Evolutionary conservation across 2,888 invertebrate genomes (phyloP).

Genomic region (Chaetogeoica ovagalla): DNA sequence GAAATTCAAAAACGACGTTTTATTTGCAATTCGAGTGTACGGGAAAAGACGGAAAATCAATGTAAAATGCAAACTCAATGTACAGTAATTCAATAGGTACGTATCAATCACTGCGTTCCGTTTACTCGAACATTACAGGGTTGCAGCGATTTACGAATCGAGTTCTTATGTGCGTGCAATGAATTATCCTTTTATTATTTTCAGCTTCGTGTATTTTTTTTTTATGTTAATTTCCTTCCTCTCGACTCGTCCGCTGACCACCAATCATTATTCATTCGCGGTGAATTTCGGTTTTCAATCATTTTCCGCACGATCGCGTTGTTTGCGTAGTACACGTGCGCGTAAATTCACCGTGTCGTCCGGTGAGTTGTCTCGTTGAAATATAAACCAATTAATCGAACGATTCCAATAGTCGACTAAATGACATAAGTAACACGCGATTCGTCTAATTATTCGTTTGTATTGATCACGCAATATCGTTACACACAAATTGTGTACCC

Average conservation of each 20-base stretch:
- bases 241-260: not conserved
- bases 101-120: too few relatives aligned
- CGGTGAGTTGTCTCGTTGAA: constrained; percentile 34
- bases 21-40: too few relatives aligned
- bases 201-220: not conserved
- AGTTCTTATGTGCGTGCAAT: too few relatives aligned
- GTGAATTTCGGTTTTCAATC: constrained; percentile 40
- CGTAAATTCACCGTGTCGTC: constrained; percentile 24
- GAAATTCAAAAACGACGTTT: too few relatives aligned
- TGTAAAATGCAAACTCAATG: too few relatives aligned
- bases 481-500: too few relatives aligned
- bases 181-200: too few relatives aligned
- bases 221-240: not conserved
- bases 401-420: not conserved
- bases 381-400: constrained; percentile 49
- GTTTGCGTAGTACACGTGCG: constrained; percentile 11
- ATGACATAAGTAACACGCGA: constrained; percentile 37
- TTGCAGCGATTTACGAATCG: too few relatives aligned
- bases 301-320: not conserved
- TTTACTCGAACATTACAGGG: too few relatives aligned
- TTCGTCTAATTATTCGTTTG: not conserved
- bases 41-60: too few relatives aligned
- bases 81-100: too few relatives aligned
- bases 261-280: constrained; percentile 3
- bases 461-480: constrained; percentile 9